Percentiles rank a stretch among this genome's conserved stretches.
Evolutionary conservation across 1,140 invertebrate genomes (phyloP).

Genomic region (Lepidurus packardi): DNA sequence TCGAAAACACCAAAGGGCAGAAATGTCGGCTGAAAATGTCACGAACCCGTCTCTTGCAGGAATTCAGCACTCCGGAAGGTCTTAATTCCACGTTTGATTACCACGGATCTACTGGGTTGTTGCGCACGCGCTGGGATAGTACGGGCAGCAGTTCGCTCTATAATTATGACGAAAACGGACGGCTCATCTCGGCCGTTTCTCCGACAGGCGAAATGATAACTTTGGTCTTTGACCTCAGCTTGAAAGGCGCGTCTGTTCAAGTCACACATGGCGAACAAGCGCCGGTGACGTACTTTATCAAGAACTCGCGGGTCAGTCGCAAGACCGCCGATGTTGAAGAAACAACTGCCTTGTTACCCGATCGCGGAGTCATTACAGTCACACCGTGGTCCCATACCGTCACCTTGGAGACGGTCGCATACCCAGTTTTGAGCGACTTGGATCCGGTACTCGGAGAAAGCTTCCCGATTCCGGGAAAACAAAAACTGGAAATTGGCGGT

Average conservation of each 20-base stretch:
- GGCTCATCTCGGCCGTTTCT: conserved; percentile 79
- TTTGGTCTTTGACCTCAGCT: conserved; percentile 75
- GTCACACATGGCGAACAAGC: conserved; percentile 74
- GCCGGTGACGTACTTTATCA: conserved; percentile 76
- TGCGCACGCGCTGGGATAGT: conserved; percentile 81
- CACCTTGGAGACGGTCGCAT: conserved; percentile 79
- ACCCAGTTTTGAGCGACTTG: conserved; percentile 72
- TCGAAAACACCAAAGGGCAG: conserved; percentile 88
- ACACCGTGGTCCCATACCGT: conserved; percentile 74
- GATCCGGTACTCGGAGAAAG: conserved; percentile 77
- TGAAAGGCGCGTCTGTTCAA: conserved; percentile 79
- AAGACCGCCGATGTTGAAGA: conserved; percentile 69
- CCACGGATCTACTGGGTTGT: conserved; percentile 75
- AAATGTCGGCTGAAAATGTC: conserved; percentile 85
- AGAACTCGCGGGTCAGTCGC: conserved; percentile 74
- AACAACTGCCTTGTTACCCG: conserved; percentile 68
- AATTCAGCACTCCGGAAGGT: conserved; percentile 81
- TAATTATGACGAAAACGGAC: conserved; percentile 90
- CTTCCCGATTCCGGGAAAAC: conserved; percentile 83
- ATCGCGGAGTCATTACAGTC: conserved; percentile 70
- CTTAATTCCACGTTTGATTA: conserved; percentile 91
- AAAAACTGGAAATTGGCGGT: conserved; percentile 78
- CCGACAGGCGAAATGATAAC: conserved; percentile 84
- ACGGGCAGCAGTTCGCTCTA: conserved; percentile 88
- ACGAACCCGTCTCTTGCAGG: conserved; percentile 79